Percentiles rank a stretch among this genome's conserved stretches.
phyloP scores from a whole-genome alignment of 2,113 vertebrate genomes.

The Zapornia atra region DNA sequence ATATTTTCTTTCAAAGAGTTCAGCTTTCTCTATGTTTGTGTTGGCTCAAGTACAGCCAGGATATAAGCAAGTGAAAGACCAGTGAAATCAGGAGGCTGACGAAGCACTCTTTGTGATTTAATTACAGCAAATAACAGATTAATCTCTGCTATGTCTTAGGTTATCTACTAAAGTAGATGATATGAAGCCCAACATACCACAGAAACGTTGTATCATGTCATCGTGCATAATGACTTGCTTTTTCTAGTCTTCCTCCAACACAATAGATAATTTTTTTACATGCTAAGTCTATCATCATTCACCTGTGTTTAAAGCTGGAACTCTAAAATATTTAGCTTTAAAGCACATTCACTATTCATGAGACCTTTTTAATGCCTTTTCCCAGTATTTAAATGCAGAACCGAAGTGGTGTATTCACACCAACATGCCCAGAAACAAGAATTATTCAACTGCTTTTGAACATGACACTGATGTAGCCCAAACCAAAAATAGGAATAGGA shows the following conservation, averaged over 20 bases:
- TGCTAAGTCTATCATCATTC: conserved; percentile 32
- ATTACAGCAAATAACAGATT: conserved; percentile 56
- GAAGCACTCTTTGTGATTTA: neutral
- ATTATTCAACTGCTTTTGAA: conserved; percentile 44
- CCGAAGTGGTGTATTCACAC: conserved; percentile 16
- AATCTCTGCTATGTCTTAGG: conserved; percentile 40
- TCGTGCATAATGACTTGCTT: conserved; percentile 45
- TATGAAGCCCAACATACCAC: conserved; percentile 5
- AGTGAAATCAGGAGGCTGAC: neutral
- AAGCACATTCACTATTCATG: neutral
- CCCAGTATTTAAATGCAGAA: neutral
- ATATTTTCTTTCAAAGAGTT: conserved; percentile 50
- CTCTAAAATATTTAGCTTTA: conserved; percentile 27
- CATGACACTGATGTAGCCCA: conserved; percentile 45
- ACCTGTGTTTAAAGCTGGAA: conserved; percentile 28
- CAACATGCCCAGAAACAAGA: conserved; percentile 42
- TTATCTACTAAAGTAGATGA: conserved; percentile 53
- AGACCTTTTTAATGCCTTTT: neutral
- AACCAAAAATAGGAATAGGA: conserved; percentile 32
- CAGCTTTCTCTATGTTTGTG: conserved; percentile 7
- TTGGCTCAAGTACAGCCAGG: conserved; percentile 1
- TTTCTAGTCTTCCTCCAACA: conserved; percentile 33
- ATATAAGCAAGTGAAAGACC: neutral
- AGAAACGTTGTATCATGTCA: conserved; percentile 38
- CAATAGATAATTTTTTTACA: conserved; percentile 24